Evolutionary conservation across 1,140 invertebrate species (phyloP).

Genomic region (Drosophila miranda): DNA sequence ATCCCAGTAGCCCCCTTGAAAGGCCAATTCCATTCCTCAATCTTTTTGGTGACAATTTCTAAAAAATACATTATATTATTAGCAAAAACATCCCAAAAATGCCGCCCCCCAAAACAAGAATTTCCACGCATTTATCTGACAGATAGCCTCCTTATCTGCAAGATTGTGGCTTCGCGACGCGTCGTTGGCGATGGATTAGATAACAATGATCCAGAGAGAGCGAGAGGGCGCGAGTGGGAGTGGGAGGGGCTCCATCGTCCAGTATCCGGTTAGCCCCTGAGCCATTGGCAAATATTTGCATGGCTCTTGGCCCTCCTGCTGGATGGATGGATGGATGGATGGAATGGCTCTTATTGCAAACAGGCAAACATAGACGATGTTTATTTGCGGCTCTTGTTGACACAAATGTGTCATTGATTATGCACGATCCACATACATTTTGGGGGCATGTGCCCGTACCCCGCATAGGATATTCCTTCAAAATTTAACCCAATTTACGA

Average conservation of each 20-base stretch:
- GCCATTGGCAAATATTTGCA: slow-evolving; percentile 48
- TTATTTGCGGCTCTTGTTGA: slow-evolving; percentile 49
- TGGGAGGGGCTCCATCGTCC: slow-evolving; percentile 8
- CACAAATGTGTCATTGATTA: slow-evolving; percentile 51
- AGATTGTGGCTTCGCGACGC: no score
- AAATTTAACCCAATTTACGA: slow-evolving; percentile 46
- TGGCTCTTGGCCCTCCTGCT: slow-evolving; percentile 43
- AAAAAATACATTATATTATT: no score
- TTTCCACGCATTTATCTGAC: not conserved
- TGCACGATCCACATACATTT: slow-evolving; percentile 39
- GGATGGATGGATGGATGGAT: no score
- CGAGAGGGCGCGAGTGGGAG: not conserved
- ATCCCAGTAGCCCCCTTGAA: no score
- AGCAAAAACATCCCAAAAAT: no score
- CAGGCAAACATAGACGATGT: slow-evolving; percentile 41
- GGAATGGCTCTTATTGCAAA: slow-evolving; percentile 10
- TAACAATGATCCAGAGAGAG: slow-evolving; percentile 40
- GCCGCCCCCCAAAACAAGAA: slow-evolving; percentile 4
- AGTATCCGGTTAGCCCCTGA: slow-evolving; percentile 43
- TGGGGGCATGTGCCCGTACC: not conserved
- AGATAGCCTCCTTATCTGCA: slow-evolving; percentile 19
- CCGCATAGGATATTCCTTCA: slow-evolving; percentile 20
- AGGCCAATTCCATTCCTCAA: no score
- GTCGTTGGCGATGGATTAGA: slow-evolving; percentile 33
- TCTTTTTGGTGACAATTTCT: no score